A percentile compares a stretch with the other conserved stretches of the same genome.
phyloP scores from a whole-genome alignment of 2,888 invertebrate genomes.

The Coenonympha arcania region DNA sequence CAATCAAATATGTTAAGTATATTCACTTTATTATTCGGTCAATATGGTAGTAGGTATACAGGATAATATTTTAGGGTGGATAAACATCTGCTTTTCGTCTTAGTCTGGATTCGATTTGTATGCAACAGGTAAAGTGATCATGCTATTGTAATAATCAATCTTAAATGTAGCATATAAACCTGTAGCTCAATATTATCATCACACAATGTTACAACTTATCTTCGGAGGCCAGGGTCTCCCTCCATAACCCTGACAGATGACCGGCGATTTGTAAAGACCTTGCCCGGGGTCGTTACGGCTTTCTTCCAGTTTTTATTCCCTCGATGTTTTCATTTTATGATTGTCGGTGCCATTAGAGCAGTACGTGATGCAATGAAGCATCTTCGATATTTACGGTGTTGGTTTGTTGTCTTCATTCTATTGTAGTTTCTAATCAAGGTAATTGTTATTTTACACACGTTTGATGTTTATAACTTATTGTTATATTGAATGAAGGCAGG shows the following conservation, averaged over 20 bases:
- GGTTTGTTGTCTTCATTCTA: slow-evolving; percentile 10
- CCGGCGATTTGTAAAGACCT: slow-evolving; percentile 68
- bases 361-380: slow-evolving; percentile 53
- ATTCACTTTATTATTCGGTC: too few species aligned
- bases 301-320: slow-evolving; percentile 70
- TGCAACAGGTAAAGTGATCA: too few species aligned
- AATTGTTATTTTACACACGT: neutral
- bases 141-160: too few species aligned
- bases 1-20: too few species aligned
- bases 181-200: slow-evolving; percentile 45
- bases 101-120: too few species aligned
- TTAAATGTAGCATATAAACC: too few species aligned
- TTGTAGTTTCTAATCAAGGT: neutral
- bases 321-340: slow-evolving; percentile 70
- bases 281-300: slow-evolving; percentile 57
- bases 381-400: slow-evolving; percentile 33
- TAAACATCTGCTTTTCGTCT: too few species aligned
- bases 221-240: slow-evolving; percentile 48
- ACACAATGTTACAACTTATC: slow-evolving; percentile 68
- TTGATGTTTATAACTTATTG: neutral
- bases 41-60: too few species aligned
- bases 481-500: too few species aligned
- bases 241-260: slow-evolving; percentile 67
- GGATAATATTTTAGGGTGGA: too few species aligned
- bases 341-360: slow-evolving; percentile 57